phyloP scores from a whole-genome alignment of 2,113 vertebrate genomes.

The Cathartes aura region DNA sequence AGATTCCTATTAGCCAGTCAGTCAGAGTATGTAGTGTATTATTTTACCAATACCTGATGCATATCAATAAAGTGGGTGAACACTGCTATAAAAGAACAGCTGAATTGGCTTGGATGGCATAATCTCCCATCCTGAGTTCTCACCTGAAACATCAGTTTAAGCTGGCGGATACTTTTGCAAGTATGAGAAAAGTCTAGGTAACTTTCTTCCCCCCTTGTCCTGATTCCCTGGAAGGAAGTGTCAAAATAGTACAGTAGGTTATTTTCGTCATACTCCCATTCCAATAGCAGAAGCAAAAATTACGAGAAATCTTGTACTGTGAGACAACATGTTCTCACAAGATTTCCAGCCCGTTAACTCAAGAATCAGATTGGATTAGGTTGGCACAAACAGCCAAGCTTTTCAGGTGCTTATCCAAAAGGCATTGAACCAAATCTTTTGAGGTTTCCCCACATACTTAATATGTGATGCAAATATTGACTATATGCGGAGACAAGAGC shows the following conservation, averaged over 20 bases:
- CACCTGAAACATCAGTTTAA: background rate
- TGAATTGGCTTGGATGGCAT: background rate
- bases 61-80: slow-evolving; percentile 5
- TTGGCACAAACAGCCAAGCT: slow-evolving; percentile 38
- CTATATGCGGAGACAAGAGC: background rate
- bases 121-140: background rate
- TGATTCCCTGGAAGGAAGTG: background rate
- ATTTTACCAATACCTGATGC: slow-evolving; percentile 44
- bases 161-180: background rate
- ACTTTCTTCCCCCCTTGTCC: background rate
- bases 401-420: slow-evolving; percentile 54
- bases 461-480: slow-evolving; percentile 51
- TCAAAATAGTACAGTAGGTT: background rate
- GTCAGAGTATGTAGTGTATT: slow-evolving; percentile 36
- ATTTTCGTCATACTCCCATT: background rate
- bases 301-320: background rate
- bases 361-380: slow-evolving; percentile 55
- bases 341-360: slow-evolving; percentile 63
- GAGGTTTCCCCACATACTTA: slow-evolving; percentile 24
- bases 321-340: slow-evolving; percentile 42
- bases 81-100: background rate
- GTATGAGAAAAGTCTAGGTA: background rate
- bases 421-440: slow-evolving; percentile 47
- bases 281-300: slow-evolving; percentile 5
- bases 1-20: slow-evolving; percentile 66